Evolutionary conservation across 2,888 invertebrate species (phyloP).

Genomic region (Tachina fera): DNA sequence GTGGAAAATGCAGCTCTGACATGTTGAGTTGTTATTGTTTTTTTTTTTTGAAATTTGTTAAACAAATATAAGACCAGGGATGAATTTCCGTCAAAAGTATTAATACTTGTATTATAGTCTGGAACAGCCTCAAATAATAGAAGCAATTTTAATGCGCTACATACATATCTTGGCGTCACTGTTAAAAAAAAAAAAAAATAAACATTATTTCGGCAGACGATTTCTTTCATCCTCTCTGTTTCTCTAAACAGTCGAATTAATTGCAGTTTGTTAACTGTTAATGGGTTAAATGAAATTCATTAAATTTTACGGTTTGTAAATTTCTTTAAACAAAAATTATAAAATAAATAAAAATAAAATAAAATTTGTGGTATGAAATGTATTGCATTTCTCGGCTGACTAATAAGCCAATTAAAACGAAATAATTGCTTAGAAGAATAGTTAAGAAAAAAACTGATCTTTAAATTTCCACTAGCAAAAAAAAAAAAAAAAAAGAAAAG

Average conservation of each 20-base stretch:
- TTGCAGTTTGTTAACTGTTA: slow-evolving; percentile 59
- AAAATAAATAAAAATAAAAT: slow-evolving; percentile 8
- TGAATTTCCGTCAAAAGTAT: too few species aligned
- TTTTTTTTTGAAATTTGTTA: too few species aligned
- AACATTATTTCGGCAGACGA: not conserved
- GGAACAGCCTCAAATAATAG: too few species aligned
- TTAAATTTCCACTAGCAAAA: slow-evolving; percentile 10
- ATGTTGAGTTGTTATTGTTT: too few species aligned
- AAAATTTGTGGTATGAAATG: slow-evolving; percentile 10
- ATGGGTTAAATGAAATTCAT: slow-evolving; percentile 40
- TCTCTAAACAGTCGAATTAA: slow-evolving; percentile 38
- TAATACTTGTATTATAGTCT: too few species aligned
- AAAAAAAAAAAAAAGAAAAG: slow-evolving; percentile 15
- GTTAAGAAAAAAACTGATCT: slow-evolving; percentile 25
- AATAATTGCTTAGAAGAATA: slow-evolving; percentile 58
- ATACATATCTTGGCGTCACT: not conserved
- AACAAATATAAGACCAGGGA: too few species aligned
- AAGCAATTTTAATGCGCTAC: not conserved
- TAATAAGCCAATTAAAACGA: slow-evolving; percentile 63
- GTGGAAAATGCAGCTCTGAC: too few species aligned
- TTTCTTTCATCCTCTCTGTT: not conserved
- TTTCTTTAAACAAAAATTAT: slow-evolving; percentile 35
- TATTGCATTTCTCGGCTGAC: slow-evolving; percentile 49
- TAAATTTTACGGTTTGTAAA: slow-evolving; percentile 62
- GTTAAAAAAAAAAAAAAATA: not conserved